These are phyloP conservation scores for Augochlora pura DNA, from an alignment of 1,140 invertebrate species.

Conservation along the genomic window DNA sequence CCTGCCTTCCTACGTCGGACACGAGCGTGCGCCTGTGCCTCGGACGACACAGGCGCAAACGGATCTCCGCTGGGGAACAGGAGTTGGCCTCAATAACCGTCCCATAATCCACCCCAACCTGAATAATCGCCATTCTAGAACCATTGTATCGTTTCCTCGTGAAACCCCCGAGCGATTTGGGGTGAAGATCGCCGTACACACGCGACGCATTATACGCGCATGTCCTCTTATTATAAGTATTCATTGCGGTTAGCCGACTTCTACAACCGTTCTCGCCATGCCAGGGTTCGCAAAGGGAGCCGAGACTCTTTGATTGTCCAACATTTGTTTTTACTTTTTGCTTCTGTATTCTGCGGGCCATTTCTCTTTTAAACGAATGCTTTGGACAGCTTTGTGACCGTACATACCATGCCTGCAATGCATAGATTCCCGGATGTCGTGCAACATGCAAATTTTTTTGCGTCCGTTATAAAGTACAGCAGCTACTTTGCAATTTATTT, in stretches of 20 bases:
- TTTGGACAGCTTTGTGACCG: too few species aligned
- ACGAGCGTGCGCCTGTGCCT: background rate
- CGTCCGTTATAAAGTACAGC: too few species aligned
- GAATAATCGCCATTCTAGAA: slow-evolving; percentile 74
- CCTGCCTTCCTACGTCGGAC: slow-evolving; percentile 56
- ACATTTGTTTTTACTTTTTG: too few species aligned
- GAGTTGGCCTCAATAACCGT: slow-evolving; percentile 66
- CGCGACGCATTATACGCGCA: slow-evolving; percentile 37
- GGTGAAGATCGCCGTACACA: slow-evolving; percentile 48
- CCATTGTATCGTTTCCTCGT: slow-evolving; percentile 67
- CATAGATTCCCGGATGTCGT: too few species aligned
- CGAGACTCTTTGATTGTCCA: too few species aligned
- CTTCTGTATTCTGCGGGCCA: too few species aligned
- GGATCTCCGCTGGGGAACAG: slow-evolving; percentile 47
- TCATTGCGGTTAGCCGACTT: slow-evolving; percentile 45
- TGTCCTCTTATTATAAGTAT: slow-evolving; percentile 54
- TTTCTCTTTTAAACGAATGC: too few species aligned
- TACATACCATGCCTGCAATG: too few species aligned
- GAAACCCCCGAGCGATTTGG: slow-evolving; percentile 55
- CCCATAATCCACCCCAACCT: slow-evolving; percentile 72
- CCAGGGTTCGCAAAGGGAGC: too few species aligned
- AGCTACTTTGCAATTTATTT: too few species aligned
- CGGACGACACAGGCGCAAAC: slow-evolving; percentile 4
- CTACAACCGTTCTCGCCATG: too few species aligned
- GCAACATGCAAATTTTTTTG: too few species aligned